Percentiles rank a stretch among this genome's conserved stretches.
phyloP scores from a whole-genome alignment of 2,888 invertebrate genomes.

The Mycogona germanica region DNA sequence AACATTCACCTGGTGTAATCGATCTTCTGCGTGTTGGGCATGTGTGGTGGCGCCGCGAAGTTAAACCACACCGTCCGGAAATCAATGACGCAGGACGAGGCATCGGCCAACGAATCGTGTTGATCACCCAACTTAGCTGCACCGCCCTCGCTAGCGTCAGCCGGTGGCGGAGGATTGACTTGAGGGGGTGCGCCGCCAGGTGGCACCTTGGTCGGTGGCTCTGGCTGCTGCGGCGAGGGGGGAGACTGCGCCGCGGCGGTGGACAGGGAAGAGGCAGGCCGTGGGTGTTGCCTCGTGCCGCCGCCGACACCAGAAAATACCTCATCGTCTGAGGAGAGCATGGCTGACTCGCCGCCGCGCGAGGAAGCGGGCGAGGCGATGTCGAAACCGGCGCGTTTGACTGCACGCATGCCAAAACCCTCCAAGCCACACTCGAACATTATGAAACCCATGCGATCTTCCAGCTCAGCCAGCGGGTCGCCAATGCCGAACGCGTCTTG shows the following conservation, averaged over 20 bases:
- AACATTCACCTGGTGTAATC: slow-evolving; percentile 65
- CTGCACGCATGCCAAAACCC: slow-evolving; percentile 67
- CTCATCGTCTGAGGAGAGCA: too few species aligned
- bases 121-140: not conserved
- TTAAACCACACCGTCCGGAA: slow-evolving; percentile 91
- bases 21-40: slow-evolving; percentile 85
- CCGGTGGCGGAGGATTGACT: too few species aligned
- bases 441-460: slow-evolving; percentile 61
- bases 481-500: slow-evolving; percentile 16
- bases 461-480: slow-evolving; percentile 15
- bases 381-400: slow-evolving; percentile 41
- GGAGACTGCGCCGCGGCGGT: too few species aligned
- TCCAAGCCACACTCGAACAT: slow-evolving; percentile 96
- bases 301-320: too few species aligned
- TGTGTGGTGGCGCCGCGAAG: slow-evolving; percentile 91
- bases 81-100: slow-evolving; percentile 70
- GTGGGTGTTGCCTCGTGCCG: too few species aligned
- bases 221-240: too few species aligned
- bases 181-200: too few species aligned
- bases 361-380: slow-evolving; percentile 6
- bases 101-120: slow-evolving; percentile 26
- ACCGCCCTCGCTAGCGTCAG: not conserved
- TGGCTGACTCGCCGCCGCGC: too few species aligned
- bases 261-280: too few species aligned
- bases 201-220: too few species aligned